Evolutionary conservation across 2,888 invertebrate species (phyloP).

Genomic region (Melieria omissa): DNA sequence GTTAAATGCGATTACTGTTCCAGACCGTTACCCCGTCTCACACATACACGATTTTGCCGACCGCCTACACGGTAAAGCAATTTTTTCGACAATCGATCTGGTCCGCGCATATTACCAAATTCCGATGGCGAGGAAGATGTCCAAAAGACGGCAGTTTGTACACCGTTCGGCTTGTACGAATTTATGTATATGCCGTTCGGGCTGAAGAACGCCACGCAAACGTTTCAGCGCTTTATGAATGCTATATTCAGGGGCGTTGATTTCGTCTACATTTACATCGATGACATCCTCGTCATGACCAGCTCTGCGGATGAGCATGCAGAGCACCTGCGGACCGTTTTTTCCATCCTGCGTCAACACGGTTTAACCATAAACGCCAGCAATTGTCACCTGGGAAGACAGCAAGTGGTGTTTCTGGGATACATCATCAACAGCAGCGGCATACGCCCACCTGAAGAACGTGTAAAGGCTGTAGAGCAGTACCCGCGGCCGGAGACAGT

Average conservation of each 20-base stretch:
- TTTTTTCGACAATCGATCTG: conserved; percentile 44
- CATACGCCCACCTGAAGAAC: no score
- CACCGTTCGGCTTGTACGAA: conserved; percentile 59
- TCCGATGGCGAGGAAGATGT: conserved; percentile 55
- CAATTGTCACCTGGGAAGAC: no score
- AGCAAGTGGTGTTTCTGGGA: conserved; percentile 16
- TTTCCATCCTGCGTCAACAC: no score
- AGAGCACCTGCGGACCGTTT: no score
- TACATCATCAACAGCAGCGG: not conserved
- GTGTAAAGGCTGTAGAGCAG: no score
- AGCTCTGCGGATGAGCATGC: no score
- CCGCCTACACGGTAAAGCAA: conserved; percentile 26
- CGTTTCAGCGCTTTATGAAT: conserved; percentile 59
- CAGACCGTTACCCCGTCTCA: conserved; percentile 58
- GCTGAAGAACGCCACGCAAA: conserved; percentile 57
- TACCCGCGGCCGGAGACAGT: no score
- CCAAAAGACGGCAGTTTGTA: conserved; percentile 58
- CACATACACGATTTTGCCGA: conserved; percentile 52
- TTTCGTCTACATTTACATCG: conserved; percentile 50
- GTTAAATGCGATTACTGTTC: conserved; percentile 53
- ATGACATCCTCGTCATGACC: conserved; percentile 52
- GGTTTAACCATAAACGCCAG: no score
- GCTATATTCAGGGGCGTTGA: conserved; percentile 45
- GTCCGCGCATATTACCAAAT: conserved; percentile 58
- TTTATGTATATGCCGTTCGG: conserved; percentile 48